Evolutionary conservation across 2,113 vertebrate genomes (phyloP), one percentile per base, ranked within the genome.

Genomic region (Cercocebus atys): DNA sequence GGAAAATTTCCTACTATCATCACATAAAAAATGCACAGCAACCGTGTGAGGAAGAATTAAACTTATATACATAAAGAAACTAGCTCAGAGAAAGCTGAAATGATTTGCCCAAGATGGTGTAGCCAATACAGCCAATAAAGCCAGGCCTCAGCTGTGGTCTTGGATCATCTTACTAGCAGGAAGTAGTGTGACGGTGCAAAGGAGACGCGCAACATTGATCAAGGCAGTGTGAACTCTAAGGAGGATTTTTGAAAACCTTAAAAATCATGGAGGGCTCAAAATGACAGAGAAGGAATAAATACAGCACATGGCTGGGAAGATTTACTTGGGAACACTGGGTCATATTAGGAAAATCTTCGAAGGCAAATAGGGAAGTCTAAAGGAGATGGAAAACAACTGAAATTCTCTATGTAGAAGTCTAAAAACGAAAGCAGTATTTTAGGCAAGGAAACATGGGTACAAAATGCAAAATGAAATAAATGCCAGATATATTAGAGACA

Each of bases 371-470:
- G 16, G 55, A 70, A 55, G 16, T 88, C 30, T 79, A 91, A 91
- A 79, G 38, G 27, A 85, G 20, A 80, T 61, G 4, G 18, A 76
- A 94, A 97, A 90, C 22, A 90, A 88, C 1, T 38, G 43, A 91
- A 95, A 93, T 84, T 75, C 38, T 95, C 72, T 61, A 66, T 43
- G 30, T 57, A 38, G 57, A 90, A 87, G 40, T 80, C 70, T 91
- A 80, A 80, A 90, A 92, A 47, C 50, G 14, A 94, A 95, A 90
- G 23, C 8, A 89, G 20, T 47, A 82, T 95, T 90, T 94, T 45
- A 95, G 59, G 52, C 64, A 79, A 93, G 38, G 59, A 87, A 90
- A 81, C 25, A 43, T 30, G 40, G 82, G 43, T 59, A 40, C 16
- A 94, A 87, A 20, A 83, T 72, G 38, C 70, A 88, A 94, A 94